phyloP scores from a whole-genome alignment of 1,140 invertebrate species.

The Schmidtea mediterranea region DNA sequence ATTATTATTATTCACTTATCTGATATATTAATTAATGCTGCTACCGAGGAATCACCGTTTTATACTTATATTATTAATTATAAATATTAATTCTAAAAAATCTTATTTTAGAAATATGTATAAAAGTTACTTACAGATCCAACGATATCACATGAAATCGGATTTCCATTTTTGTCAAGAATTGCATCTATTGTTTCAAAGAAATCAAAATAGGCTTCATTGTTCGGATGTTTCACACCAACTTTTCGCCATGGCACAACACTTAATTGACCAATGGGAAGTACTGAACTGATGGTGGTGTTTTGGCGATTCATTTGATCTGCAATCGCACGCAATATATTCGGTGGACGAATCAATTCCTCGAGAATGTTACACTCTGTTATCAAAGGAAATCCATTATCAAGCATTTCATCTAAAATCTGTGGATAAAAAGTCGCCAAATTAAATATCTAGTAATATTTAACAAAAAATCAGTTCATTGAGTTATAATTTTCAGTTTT shows the following conservation, averaged over 20 bases:
- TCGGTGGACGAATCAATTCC: slow-evolving; percentile 92
- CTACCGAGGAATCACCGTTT: too few species aligned
- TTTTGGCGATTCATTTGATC: slow-evolving; percentile 30
- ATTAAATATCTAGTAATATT: too few species aligned
- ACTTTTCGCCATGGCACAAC: slow-evolving; percentile 90
- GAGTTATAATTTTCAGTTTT: too few species aligned
- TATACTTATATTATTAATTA: too few species aligned
- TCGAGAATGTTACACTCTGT: slow-evolving; percentile 95
- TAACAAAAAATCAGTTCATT: too few species aligned
- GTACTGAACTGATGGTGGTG: slow-evolving; percentile 43
- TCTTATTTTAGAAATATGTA: too few species aligned
- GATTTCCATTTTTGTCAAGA: slow-evolving; percentile 80
- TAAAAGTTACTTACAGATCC: slow-evolving; percentile 32
- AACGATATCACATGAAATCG: slow-evolving; percentile 90
- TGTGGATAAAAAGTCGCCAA: slow-evolving; percentile 26
- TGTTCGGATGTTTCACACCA: slow-evolving; percentile 95
- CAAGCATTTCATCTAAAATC: slow-evolving; percentile 69
- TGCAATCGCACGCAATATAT: slow-evolving; percentile 76
- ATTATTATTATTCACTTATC: too few species aligned
- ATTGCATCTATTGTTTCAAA: slow-evolving; percentile 72
- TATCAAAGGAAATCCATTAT: slow-evolving; percentile 90
- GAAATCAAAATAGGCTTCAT: slow-evolving; percentile 95
- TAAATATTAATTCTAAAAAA: too few species aligned
- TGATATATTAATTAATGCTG: too few species aligned
- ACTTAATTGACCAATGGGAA: slow-evolving; percentile 79